Conservation (phyloP, 2,797 vertebrate species). For the Lepus oiostolus region DNA sequence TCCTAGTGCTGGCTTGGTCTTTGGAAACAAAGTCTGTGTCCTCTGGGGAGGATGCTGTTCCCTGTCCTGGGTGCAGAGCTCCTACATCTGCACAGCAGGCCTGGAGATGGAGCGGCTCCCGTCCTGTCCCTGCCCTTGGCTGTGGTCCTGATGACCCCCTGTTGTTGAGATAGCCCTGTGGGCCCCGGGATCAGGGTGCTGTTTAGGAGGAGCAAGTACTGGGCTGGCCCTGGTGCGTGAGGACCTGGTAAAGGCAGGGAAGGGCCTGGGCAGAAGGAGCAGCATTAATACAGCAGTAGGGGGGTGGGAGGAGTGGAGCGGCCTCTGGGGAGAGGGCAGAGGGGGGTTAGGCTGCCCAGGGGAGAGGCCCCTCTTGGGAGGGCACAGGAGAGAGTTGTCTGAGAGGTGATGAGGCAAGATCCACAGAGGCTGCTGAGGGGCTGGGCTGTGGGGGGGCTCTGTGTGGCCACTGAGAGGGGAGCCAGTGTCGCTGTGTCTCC, state of each 20-base stretch:
- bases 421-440: neutral
- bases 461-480: neutral
- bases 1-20: neutral
- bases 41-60: neutral
- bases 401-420: neutral
- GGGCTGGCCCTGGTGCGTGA: neutral
- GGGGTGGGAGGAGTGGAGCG: neutral
- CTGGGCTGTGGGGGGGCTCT: neutral
- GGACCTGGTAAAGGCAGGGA: neutral
- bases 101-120: neutral
- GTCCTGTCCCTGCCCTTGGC: neutral
- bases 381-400: neutral
- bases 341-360: neutral
- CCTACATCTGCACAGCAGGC: neutral
- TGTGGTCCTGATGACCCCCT: neutral
- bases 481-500: neutral
- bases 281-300: too few species aligned
- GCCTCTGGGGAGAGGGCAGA: neutral
- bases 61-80: neutral
- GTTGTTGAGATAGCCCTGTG: neutral
- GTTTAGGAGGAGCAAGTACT: neutral
- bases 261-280: neutral
- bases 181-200: neutral
- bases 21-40: neutral
- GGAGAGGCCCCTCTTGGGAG: neutral